Evolutionary conservation across 2,113 vertebrate genomes (phyloP).

Genomic region (Apodemus sylvaticus): DNA sequence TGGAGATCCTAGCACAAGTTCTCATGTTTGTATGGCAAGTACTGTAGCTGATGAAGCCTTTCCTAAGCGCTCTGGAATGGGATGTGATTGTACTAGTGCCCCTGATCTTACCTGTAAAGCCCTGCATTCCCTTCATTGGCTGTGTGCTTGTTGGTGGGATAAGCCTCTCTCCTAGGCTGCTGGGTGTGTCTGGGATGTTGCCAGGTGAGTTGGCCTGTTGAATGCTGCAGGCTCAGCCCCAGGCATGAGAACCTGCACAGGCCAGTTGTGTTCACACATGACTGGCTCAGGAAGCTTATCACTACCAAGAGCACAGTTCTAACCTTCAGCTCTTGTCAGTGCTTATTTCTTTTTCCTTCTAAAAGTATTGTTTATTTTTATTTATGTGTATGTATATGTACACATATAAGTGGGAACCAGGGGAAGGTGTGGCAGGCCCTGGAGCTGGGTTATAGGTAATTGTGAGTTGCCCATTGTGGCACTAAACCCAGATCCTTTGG

Average conservation of each 20-base stretch:
- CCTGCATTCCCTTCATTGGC: background rate
- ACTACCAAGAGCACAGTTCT: too few species aligned
- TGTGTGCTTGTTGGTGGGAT: background rate
- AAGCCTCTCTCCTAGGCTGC: too few species aligned
- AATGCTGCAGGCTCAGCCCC: background rate
- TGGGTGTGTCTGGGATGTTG: background rate
- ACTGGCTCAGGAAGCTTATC: background rate
- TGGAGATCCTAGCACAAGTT: background rate
- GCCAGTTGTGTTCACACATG: accelerated
- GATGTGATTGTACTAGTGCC: background rate
- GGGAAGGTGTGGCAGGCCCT: too few species aligned
- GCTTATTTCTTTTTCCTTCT: too few species aligned
- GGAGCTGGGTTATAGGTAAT: too few species aligned
- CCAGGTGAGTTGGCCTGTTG: background rate
- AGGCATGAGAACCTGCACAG: too few species aligned
- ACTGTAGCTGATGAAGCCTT: background rate
- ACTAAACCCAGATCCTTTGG: too few species aligned
- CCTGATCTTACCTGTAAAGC: background rate
- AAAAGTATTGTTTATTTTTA: too few species aligned
- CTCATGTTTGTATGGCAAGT: background rate
- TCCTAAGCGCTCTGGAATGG: background rate
- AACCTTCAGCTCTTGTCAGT: too few species aligned
- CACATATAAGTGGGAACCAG: too few species aligned
- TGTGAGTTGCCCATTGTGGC: too few species aligned
- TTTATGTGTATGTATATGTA: too few species aligned